Percentiles rank a stretch among this genome's conserved stretches.
These are phyloP conservation scores for Anagrus nilaparvatae DNA, from an alignment of 1,140 invertebrate species.

Conservation along the genomic window DNA sequence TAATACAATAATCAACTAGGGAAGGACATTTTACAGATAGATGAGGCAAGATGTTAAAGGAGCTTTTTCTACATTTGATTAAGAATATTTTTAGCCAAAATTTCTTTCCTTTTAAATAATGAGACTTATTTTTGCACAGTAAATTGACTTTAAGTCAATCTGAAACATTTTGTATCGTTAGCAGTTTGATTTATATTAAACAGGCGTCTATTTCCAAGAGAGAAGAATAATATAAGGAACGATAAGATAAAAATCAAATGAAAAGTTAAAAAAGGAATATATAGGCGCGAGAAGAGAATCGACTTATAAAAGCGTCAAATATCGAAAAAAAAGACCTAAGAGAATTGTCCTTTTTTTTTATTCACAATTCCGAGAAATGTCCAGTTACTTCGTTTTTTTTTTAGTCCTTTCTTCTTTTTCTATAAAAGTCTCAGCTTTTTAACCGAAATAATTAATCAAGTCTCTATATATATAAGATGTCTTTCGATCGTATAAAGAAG, in stretches of 20 bases:
- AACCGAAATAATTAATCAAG: slow-evolving; percentile 37
- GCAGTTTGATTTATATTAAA: slow-evolving; percentile 16
- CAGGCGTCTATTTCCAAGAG: slow-evolving; percentile 7
- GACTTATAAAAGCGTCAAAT: slow-evolving; percentile 14
- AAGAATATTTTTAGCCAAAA: too few relatives aligned
- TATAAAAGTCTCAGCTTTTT: too few relatives aligned
- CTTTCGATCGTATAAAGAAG: not conserved
- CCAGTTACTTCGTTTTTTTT: slow-evolving; percentile 22
- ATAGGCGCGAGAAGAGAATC: slow-evolving; percentile 6
- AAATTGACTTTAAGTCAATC: too few relatives aligned
- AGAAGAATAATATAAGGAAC: not conserved
- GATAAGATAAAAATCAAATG: slow-evolving; percentile 13
- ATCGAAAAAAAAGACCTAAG: slow-evolving; percentile 14
- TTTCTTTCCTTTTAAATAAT: too few relatives aligned
- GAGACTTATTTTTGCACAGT: too few relatives aligned
- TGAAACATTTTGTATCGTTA: too few relatives aligned
- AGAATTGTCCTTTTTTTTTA: slow-evolving; percentile 14
- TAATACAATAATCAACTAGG: too few relatives aligned
- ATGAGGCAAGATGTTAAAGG: too few relatives aligned
- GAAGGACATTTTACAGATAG: too few relatives aligned
- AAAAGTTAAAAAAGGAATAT: slow-evolving; percentile 2
- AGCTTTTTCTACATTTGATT: too few relatives aligned
- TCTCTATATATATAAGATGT: too few relatives aligned
- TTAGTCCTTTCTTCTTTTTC: slow-evolving; percentile 27
- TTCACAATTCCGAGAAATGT: slow-evolving; percentile 28